These are phyloP conservation scores for Eristalis tenax DNA, from an alignment of 2,888 invertebrate species.

Conservation along the genomic window DNA sequence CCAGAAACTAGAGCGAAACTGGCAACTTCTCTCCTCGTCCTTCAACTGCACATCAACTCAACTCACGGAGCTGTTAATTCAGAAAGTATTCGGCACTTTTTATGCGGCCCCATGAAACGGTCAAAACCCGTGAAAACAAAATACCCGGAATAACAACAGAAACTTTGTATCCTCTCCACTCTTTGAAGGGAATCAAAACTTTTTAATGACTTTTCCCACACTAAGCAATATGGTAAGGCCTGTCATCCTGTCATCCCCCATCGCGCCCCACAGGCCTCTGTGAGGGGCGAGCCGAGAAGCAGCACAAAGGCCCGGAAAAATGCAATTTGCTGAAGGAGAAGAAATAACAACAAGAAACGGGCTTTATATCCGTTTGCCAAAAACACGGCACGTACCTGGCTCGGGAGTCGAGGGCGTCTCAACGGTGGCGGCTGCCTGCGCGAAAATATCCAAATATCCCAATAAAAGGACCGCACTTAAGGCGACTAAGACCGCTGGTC, in stretches of 20 bases:
- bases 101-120: not conserved
- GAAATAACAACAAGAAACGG: slow-evolving; percentile 1
- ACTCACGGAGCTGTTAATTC: slow-evolving; percentile 47
- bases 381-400: slow-evolving; percentile 72
- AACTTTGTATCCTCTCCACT: slow-evolving; percentile 27
- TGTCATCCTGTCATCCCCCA: not conserved
- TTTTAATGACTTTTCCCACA: slow-evolving; percentile 70
- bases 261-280: too few relatives aligned
- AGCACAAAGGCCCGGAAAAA: slow-evolving; percentile 63
- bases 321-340: slow-evolving; percentile 53
- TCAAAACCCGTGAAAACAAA: slow-evolving; percentile 5
- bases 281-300: not conserved
- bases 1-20: not conserved
- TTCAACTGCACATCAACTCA: slow-evolving; percentile 55
- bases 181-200: slow-evolving; percentile 28
- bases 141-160: slow-evolving; percentile 9
- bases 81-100: slow-evolving; percentile 38
- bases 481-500: slow-evolving; percentile 46
- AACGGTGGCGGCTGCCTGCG: slow-evolving; percentile 43
- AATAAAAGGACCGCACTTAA: slow-evolving; percentile 57
- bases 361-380: slow-evolving; percentile 53
- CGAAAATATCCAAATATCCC: slow-evolving; percentile 70
- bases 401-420: slow-evolving; percentile 73
- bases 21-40: slow-evolving; percentile 16
- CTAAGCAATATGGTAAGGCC: slow-evolving; percentile 19